These are phyloP conservation scores for Ips typographus DNA, from an alignment of 1,140 invertebrate species.

Conservation along the genomic window DNA sequence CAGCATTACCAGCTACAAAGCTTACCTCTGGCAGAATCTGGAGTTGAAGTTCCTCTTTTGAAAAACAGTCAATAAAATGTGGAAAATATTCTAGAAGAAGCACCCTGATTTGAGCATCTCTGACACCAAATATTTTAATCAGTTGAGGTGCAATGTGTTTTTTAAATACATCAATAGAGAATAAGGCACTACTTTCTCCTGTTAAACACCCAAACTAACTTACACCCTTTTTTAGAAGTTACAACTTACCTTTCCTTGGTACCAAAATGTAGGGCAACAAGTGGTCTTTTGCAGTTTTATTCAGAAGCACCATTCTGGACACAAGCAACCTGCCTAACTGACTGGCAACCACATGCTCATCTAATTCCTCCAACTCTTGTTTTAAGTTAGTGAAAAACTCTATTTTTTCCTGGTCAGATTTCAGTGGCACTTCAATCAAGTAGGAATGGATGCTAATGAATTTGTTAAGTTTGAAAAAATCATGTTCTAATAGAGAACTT, in stretches of 20 bases:
- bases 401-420: conserved; percentile 71
- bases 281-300: conserved; percentile 72
- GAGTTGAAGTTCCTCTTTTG: conserved; percentile 64
- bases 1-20: neutral
- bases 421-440: conserved; percentile 76
- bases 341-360: conserved; percentile 75
- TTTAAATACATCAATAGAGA: conserved; percentile 66
- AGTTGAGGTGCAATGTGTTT: conserved; percentile 71
- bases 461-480: conserved; percentile 74
- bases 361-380: conserved; percentile 65
- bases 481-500: conserved; percentile 65
- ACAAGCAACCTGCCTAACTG: conserved; percentile 73
- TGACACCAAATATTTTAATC: conserved; percentile 73
- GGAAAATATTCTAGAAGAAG: conserved; percentile 72
- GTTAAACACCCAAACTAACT: conserved; percentile 5
- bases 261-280: conserved; percentile 74
- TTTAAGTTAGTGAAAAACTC: conserved; percentile 72
- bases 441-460: conserved; percentile 82
- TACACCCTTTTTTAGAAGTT: neutral
- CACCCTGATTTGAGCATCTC: conserved; percentile 72
- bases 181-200: conserved; percentile 22
- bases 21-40: neutral
- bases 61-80: conserved; percentile 68
- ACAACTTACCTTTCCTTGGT: conserved; percentile 61
- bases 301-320: conserved; percentile 79